phyloP scores from a whole-genome alignment of 2,797 vertebrate genomes.

The Pseudomugil tenellus region DNA sequence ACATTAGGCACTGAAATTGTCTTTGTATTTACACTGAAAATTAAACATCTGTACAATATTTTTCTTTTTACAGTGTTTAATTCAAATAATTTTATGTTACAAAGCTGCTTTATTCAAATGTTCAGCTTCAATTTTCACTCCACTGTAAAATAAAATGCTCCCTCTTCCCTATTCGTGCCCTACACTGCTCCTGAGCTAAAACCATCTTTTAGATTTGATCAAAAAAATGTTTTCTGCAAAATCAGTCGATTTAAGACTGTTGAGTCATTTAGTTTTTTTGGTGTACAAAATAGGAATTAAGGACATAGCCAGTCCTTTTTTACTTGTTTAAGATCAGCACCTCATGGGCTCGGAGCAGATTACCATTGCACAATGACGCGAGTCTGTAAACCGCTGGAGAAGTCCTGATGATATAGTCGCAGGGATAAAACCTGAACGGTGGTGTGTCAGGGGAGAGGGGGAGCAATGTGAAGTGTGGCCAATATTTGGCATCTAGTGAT shows the following conservation, averaged over 20 bases:
- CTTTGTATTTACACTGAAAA: constrained; percentile 53
- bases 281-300: not conserved
- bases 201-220: constrained; percentile 28
- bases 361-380: constrained; percentile 5
- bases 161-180: constrained; percentile 21
- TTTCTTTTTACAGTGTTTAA: constrained; percentile 38
- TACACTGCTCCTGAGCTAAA: constrained; percentile 39
- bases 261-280: not conserved
- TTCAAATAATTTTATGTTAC: constrained; percentile 27
- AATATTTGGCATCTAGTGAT: constrained; percentile 70
- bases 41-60: constrained; percentile 19
- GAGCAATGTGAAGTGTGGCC: constrained; percentile 58
- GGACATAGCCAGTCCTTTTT: constrained; percentile 18
- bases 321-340: constrained; percentile 25
- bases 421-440: constrained; percentile 33
- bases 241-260: not conserved
- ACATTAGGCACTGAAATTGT: constrained; percentile 5
- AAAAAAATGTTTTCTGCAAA: constrained; percentile 1
- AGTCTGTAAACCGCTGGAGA: constrained; percentile 8
- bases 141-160: constrained; percentile 46
- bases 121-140: constrained; percentile 49
- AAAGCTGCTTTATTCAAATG: constrained; percentile 54
- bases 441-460: constrained; percentile 22
- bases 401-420: constrained; percentile 8
- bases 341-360: constrained; percentile 13